Evolutionary conservation across 2,797 vertebrate genomes (phyloP).

Genomic region (Paguma larvata): DNA sequence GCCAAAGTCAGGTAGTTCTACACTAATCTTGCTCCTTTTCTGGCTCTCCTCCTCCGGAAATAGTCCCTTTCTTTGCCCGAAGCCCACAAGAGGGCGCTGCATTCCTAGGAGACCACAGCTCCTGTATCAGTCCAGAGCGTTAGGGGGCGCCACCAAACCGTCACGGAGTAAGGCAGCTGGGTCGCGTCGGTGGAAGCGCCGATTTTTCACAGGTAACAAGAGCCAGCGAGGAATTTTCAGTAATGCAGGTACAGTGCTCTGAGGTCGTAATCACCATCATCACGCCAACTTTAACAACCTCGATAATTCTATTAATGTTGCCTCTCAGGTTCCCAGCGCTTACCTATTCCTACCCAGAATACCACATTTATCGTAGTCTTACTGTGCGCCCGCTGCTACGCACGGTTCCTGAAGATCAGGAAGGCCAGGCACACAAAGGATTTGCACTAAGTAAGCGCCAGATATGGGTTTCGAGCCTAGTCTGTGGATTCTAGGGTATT

Average conservation of each 20-base stretch:
- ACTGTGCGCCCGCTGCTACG: background rate
- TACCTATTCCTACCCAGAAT: background rate
- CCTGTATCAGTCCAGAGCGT: too few relatives aligned
- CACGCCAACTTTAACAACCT: background rate
- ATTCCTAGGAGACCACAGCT: background rate
- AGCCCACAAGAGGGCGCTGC: constrained; percentile 58
- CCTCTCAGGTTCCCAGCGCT: background rate
- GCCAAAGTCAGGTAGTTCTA: background rate
- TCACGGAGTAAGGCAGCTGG: background rate
- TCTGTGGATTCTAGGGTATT: background rate
- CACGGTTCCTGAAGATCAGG: background rate
- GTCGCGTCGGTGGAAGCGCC: background rate
- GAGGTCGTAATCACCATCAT: background rate
- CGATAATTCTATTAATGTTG: background rate
- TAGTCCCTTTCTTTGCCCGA: constrained; percentile 8
- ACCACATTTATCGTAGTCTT: background rate
- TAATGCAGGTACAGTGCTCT: background rate
- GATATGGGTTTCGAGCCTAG: background rate
- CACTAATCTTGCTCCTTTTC: background rate
- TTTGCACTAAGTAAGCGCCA: background rate
- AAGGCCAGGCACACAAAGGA: background rate
- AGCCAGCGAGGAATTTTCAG: background rate
- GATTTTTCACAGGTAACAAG: background rate
- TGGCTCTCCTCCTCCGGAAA: background rate
- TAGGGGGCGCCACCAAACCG: background rate